A percentile compares a stretch with the other conserved stretches of the same genome.
These are phyloP conservation scores for Drosophila anomelani DNA, from an alignment of 2,888 invertebrate genomes.

Conservation along the genomic window DNA sequence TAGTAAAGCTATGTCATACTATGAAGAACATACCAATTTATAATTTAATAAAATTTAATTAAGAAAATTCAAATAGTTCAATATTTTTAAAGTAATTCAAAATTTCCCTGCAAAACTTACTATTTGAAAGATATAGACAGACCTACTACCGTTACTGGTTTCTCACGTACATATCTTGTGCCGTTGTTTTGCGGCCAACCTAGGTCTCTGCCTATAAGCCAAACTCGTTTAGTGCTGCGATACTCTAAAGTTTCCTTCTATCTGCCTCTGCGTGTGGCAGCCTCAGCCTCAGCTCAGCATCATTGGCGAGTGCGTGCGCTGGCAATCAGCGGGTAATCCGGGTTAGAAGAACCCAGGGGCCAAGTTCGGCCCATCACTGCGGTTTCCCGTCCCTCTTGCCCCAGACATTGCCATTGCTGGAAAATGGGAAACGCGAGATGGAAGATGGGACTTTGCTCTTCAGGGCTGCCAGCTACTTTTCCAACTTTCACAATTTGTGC, in stretches of 20 bases:
- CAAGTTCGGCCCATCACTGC: conserved; percentile 46
- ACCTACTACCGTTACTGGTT: conserved; percentile 1
- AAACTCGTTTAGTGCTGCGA: conserved; percentile 65
- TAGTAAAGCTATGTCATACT: not conserved
- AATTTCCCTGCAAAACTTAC: not conserved
- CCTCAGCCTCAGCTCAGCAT: conserved; percentile 17
- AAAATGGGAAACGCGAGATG: conserved; percentile 27
- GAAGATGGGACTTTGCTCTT: conserved; percentile 22
- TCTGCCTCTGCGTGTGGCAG: conserved; percentile 67
- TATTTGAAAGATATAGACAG: not conserved
- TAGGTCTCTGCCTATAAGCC: conserved; percentile 62
- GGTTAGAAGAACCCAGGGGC: conserved; percentile 52
- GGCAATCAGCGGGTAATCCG: conserved; percentile 55
- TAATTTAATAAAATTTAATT: not conserved
- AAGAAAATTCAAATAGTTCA: not conserved
- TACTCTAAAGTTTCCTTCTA: conserved; percentile 51
- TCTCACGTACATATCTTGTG: conserved; percentile 49
- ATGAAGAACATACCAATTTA: not conserved
- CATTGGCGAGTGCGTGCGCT: conserved; percentile 60
- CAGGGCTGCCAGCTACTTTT: conserved; percentile 61
- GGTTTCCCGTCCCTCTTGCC: conserved; percentile 49
- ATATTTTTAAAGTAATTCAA: not conserved
- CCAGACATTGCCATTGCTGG: conserved; percentile 50
- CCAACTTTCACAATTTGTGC: conserved; percentile 72
- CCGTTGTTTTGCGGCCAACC: conserved; percentile 61